These are phyloP conservation scores for Oenanthe melanoleuca DNA, from an alignment of 2,113 vertebrate genomes.

Conservation along the genomic window DNA sequence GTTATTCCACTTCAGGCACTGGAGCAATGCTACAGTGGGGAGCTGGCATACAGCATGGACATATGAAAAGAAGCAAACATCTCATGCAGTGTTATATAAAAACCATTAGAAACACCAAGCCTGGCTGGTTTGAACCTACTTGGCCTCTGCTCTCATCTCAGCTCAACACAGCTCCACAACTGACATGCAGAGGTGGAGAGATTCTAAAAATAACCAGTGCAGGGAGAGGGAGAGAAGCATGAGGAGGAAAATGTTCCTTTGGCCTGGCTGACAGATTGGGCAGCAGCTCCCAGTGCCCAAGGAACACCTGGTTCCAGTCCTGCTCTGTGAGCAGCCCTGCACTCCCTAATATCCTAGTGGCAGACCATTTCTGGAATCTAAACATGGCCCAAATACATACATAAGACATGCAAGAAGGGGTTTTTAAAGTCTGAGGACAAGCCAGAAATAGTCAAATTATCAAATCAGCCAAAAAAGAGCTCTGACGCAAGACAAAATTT, in stretches of 20 bases:
- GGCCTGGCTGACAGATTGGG: not conserved
- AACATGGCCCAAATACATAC: not conserved
- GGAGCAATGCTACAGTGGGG: not conserved
- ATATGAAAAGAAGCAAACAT: not conserved
- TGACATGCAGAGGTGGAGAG: not conserved
- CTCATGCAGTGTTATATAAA: not conserved
- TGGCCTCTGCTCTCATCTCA: not conserved
- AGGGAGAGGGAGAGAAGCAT: not conserved
- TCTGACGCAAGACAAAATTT: not conserved
- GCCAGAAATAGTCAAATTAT: not conserved
- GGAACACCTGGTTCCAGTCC: not conserved
- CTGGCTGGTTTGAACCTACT: not conserved
- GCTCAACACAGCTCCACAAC: not conserved
- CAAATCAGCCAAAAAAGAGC: not conserved
- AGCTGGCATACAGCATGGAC: not conserved
- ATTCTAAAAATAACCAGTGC: conserved; percentile 33
- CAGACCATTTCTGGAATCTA: not conserved
- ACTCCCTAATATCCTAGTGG: not conserved
- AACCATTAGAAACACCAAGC: not conserved
- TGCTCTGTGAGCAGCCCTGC: not conserved
- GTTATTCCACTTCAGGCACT: not conserved
- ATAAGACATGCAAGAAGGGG: not conserved
- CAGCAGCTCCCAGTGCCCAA: not conserved
- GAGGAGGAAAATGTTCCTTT: not conserved
- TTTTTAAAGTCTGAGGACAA: not conserved